Conservation (phyloP, 2,888 invertebrate genomes). For the Ectobius pallidus region DNA sequence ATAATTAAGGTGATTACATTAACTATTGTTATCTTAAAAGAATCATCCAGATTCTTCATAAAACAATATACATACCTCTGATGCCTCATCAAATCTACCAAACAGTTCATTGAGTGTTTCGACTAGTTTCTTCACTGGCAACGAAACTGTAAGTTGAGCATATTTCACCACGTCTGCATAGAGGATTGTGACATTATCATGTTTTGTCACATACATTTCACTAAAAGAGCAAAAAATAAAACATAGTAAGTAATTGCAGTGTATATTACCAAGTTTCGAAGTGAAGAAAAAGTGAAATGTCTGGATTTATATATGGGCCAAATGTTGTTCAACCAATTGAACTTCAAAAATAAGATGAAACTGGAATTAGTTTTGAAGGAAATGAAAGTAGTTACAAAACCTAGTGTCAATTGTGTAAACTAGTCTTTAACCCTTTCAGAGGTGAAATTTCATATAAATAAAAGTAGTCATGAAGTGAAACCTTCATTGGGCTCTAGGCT, state of each 20-base stretch:
- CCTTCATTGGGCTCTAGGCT: no score
- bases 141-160: slow-evolving; percentile 82
- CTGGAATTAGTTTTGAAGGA: no score
- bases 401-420: no score
- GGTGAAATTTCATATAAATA: no score
- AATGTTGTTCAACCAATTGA: no score
- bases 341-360: no score
- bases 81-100: slow-evolving; percentile 89
- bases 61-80: slow-evolving; percentile 75
- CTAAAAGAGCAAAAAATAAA: slow-evolving; percentile 61
- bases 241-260: neutral
- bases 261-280: neutral
- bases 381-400: no score
- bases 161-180: slow-evolving; percentile 96
- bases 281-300: neutral
- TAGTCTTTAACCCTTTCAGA: no score
- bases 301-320: no score
- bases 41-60: neutral
- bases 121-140: slow-evolving; percentile 81
- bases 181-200: slow-evolving; percentile 86
- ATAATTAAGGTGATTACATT: neutral
- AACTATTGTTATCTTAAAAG: neutral
- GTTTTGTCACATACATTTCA: slow-evolving; percentile 84
- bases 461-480: no score
- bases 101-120: slow-evolving; percentile 90